Base-by-base conservation (phyloP, 2,888 invertebrate species). In the Ectobius pallidus region DNA sequence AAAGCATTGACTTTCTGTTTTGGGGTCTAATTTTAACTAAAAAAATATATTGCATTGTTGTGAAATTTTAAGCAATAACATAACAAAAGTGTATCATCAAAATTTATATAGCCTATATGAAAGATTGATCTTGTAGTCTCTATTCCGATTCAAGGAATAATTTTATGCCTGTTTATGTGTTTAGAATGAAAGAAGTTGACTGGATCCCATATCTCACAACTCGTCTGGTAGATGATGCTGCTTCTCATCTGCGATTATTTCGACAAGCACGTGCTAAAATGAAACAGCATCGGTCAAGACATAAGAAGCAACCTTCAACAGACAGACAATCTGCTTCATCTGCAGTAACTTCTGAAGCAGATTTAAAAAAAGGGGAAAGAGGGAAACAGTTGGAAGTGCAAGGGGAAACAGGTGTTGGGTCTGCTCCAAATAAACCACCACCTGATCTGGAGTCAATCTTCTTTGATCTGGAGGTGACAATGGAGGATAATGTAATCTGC, bases 131-230 rank as follows among this genome's bases (percentile, higher is more conserved):
- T n/a, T n/a, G n/a, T n/a, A n/a, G n/a, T n/a, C n/a, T n/a, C n/a
- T n/a, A n/a, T n/a, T n/a, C n/a, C n/a, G n/a, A n/a, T n/a, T n/a
- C n/a, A n/a, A n/a, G n/a, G n/a, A n/a, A n/a, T n/a, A n/a, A n/a
- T n/a, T n/a, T n/a, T n/a, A n/a, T n/a, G n/a, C n/a, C n/a, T n/a
- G n/a, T n/a, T n/a, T n/a, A n/a, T n/a, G n/a, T n/a, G n/a, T 75
- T 14, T 74, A 85, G 86, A 76, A 82, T 94, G 61, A 95, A 95
- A 86, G 90, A 92, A 80, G 92, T 96, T 16, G 95, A 97, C 82
- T 95, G 96, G 94, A 92, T 95, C 78, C 92, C 94, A 44, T 92
- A 94, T 79, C 86, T 96, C 74, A 95, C 96, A 22, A 93, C 93
- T 39, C 87, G 91, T 75, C 87, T 96, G 74, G 95, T 97, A 1